These are phyloP conservation scores for Lagopus leucura DNA, from an alignment of 2,113 vertebrate species.

Conservation along the genomic window DNA sequence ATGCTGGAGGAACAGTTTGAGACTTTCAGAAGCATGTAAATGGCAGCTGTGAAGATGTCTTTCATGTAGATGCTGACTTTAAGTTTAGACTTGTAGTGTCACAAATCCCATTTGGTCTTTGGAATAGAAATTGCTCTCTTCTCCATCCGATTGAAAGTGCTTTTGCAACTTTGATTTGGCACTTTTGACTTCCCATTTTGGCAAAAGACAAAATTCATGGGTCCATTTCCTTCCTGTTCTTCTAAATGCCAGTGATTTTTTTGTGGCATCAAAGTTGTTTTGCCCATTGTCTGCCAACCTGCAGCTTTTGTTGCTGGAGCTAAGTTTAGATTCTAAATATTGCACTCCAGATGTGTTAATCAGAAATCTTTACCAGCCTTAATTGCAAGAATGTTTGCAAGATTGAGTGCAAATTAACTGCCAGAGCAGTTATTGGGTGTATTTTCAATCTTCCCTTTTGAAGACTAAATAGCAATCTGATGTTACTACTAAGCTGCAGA, in stretches of 20 bases:
- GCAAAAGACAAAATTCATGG: not conserved
- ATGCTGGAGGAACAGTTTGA: not conserved
- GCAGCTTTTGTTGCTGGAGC: slow-evolving; percentile 31
- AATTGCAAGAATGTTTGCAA: slow-evolving; percentile 51
- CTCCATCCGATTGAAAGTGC: not conserved
- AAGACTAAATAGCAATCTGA: not conserved
- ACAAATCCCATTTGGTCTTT: not conserved
- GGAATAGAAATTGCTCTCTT: not conserved
- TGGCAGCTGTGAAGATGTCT: not conserved
- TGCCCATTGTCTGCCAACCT: slow-evolving; percentile 16
- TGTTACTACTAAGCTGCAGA: not conserved
- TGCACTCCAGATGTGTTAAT: slow-evolving; percentile 51
- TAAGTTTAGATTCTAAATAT: slow-evolving; percentile 33
- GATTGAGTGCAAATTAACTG: not conserved
- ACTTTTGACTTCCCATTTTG: not conserved
- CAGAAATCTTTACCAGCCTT: slow-evolving; percentile 46
- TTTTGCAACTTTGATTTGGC: not conserved
- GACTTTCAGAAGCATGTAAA: not conserved
- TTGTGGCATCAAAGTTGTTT: not conserved
- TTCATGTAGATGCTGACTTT: not conserved
- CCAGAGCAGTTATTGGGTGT: not conserved
- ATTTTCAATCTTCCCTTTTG: not conserved
- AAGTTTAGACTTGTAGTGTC: not conserved
- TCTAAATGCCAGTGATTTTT: not conserved
- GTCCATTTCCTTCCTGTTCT: not conserved